These are phyloP conservation scores for Oncorhynchus masou DNA, from an alignment of 2,113 vertebrate species.

Conservation along the genomic window DNA sequence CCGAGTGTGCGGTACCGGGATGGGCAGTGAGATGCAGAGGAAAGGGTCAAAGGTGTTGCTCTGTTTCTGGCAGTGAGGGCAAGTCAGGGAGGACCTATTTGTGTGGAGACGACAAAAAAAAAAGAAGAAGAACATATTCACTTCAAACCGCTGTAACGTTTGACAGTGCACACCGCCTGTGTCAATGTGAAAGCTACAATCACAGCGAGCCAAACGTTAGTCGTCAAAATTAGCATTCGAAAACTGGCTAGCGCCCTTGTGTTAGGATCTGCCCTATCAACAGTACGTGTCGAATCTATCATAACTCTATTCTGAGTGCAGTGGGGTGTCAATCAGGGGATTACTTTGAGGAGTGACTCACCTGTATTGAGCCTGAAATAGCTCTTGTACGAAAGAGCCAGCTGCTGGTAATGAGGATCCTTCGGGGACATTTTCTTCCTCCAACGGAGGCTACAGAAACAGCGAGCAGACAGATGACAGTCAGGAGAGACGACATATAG, in stretches of 20 bases:
- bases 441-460: slow-evolving; percentile 80
- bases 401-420: slow-evolving; percentile 87
- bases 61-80: slow-evolving; percentile 98
- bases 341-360: slow-evolving; percentile 45
- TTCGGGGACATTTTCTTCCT: slow-evolving; percentile 82
- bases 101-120: slow-evolving; percentile 11
- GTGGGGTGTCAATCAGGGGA: no score
- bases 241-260: no score
- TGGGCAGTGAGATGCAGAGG: slow-evolving; percentile 96
- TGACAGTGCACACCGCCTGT: neutral
- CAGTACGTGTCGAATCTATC: no score
- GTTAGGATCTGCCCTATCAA: no score
- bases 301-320: no score
- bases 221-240: neutral
- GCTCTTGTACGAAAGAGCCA: slow-evolving; percentile 95
- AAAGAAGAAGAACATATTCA: neutral
- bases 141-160: neutral
- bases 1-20: slow-evolving; percentile 95
- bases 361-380: slow-evolving; percentile 99
- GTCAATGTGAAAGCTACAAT: no score
- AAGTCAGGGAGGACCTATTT: slow-evolving; percentile 94
- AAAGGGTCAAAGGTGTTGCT: slow-evolving; percentile 99
- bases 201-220: neutral
- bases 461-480: neutral
- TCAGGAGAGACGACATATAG: neutral